Conservation (phyloP, 2,113 vertebrate genomes). For the Tautogolabrus adspersus region DNA sequence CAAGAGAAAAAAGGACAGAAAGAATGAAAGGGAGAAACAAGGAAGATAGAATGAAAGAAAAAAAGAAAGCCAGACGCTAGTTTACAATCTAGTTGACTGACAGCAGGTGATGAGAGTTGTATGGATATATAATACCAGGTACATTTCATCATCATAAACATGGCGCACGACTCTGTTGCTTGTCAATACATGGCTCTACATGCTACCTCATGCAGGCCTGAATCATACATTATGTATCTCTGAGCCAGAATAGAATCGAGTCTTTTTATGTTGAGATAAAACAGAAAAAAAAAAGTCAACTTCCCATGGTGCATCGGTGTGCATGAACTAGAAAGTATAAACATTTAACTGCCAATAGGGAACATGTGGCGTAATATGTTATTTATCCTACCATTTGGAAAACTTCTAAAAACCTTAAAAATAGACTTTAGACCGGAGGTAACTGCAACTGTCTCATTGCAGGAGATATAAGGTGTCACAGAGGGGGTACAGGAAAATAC, state of each 20-base stretch:
- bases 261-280: constrained; percentile 14
- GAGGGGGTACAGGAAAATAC: constrained; percentile 20
- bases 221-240: constrained; percentile 35
- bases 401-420: constrained; percentile 24
- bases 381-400: constrained; percentile 31
- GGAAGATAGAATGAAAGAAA: background rate
- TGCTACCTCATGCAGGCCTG: background rate
- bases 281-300: background rate
- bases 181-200: background rate
- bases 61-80: background rate
- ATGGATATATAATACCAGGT: background rate
- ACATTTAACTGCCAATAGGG: constrained; percentile 37
- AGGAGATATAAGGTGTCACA: constrained; percentile 22
- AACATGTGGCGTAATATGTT: constrained; percentile 15
- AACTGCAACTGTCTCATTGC: constrained; percentile 30
- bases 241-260: background rate
- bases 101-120: constrained; percentile 9
- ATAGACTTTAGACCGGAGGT: constrained; percentile 30
- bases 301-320: constrained; percentile 9
- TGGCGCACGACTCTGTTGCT: background rate
- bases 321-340: constrained; percentile 15
- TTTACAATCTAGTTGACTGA: constrained; percentile 12
- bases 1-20: background rate
- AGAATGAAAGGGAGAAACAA: background rate
- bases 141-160: background rate